Conservation (phyloP, 2,113 vertebrate genomes). For the Artemisiospiza belli region DNA sequence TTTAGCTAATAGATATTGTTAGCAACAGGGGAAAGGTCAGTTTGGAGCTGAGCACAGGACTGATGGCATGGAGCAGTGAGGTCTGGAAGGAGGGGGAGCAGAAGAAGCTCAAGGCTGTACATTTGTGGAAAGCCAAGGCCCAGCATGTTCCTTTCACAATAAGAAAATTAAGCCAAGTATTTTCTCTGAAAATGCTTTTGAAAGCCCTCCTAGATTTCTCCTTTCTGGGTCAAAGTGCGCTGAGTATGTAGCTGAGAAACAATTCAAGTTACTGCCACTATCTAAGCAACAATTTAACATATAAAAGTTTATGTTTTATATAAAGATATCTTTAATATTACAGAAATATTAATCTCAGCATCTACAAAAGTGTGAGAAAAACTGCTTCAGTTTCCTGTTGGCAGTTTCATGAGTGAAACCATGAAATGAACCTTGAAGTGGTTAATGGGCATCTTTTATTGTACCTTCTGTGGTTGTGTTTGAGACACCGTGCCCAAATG, state of each 20-base stretch:
- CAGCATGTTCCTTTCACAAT: not conserved
- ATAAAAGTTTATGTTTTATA: not conserved
- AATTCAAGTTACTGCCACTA: not conserved
- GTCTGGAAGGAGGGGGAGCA: not conserved
- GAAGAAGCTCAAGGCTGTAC: not conserved
- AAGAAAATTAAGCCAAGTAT: not conserved
- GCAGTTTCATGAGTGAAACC: not conserved
- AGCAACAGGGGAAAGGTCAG: not conserved
- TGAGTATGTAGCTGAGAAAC: not conserved
- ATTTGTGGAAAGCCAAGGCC: not conserved
- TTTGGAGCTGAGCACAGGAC: not conserved
- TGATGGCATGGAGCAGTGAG: not conserved
- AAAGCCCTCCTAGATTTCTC: not conserved
- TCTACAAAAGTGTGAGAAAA: not conserved
- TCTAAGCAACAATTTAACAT: not conserved
- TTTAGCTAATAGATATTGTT: not conserved
- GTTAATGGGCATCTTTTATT: not conserved
- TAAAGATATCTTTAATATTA: not conserved
- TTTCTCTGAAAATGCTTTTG: not conserved
- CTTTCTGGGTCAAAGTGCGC: not conserved
- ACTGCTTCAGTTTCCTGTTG: not conserved
- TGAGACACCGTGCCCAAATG: not conserved
- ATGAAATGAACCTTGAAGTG: not conserved
- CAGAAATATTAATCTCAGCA: not conserved
- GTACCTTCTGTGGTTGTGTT: not conserved